Conservation (phyloP, 2,888 invertebrate genomes). For the Hanleya hanleyi region DNA sequence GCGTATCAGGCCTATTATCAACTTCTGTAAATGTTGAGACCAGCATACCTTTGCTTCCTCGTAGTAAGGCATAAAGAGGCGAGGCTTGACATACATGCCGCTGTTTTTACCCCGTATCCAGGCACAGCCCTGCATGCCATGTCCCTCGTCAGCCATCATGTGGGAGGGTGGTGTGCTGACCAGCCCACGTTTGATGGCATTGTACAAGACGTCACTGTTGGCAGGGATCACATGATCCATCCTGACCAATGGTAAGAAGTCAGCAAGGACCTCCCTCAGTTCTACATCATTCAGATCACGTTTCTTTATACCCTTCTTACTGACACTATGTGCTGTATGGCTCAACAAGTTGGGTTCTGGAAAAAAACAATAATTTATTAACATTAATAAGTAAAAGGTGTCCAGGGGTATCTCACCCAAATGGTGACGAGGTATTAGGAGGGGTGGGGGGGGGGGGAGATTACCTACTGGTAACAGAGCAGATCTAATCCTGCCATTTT, state of each 20-base stretch:
- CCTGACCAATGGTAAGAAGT: constrained; percentile 87
- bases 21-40: too few species aligned
- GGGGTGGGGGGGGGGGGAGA: too few species aligned
- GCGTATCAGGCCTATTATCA: too few species aligned
- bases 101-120: constrained; percentile 72
- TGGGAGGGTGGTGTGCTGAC: constrained; percentile 88
- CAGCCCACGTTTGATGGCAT: constrained; percentile 82
- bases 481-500: too few species aligned
- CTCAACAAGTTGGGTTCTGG: constrained; percentile 91
- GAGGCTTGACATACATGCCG: constrained; percentile 81
- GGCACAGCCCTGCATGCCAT: constrained; percentile 50
- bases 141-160: constrained; percentile 83
- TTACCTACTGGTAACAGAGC: too few species aligned
- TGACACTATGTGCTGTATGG: constrained; percentile 93
- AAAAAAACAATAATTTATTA: constrained; percentile 33
- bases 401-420: too few species aligned
- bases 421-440: too few species aligned
- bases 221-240: constrained; percentile 93
- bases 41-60: constrained; percentile 90
- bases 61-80: constrained; percentile 95
- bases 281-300: constrained; percentile 88
- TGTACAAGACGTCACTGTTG: constrained; percentile 77
- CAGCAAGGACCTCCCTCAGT: constrained; percentile 87
- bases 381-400: too few species aligned
- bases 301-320: constrained; percentile 87